A percentile compares a stretch with the other conserved stretches of the same genome.
Evolutionary conservation across 2,113 vertebrate species (phyloP).

Genomic region (Stomatorhinus ivindoensis): DNA sequence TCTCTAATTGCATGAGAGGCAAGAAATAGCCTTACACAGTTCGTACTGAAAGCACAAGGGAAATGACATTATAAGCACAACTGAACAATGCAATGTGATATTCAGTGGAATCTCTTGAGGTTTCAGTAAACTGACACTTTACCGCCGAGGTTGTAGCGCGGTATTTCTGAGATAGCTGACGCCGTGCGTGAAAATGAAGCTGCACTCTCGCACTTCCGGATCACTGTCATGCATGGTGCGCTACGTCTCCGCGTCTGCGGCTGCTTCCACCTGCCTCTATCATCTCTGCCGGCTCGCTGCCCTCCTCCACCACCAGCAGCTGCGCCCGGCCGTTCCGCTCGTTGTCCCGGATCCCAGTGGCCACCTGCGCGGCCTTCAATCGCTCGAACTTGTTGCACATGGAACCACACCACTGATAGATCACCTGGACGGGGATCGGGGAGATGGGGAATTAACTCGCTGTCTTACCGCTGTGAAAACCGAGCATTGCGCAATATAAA

Average conservation of each 20-base stretch:
- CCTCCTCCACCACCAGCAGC: conserved; percentile 74
- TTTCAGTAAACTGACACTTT: background rate
- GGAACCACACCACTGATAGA: conserved; percentile 88
- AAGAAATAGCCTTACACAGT: background rate
- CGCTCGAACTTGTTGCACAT: conserved; percentile 79
- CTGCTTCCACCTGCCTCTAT: conserved; percentile 48
- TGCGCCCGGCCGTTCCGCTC: conserved; percentile 74
- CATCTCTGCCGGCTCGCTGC: conserved; percentile 58
- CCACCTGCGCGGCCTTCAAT: conserved; percentile 78
- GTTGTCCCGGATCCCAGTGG: conserved; percentile 79
- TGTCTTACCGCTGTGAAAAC: background rate
- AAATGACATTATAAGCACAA: background rate
- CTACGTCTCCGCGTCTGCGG: background rate
- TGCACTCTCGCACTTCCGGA: background rate
- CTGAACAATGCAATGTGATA: background rate
- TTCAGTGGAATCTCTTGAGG: background rate
- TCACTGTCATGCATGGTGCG: background rate
- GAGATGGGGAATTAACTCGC: background rate
- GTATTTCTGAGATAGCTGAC: background rate
- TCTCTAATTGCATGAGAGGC: background rate
- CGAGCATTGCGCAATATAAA: background rate
- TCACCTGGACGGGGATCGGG: conserved; percentile 53
- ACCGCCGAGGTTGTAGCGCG: background rate
- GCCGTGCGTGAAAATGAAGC: background rate
- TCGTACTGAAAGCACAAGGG: background rate